These are phyloP conservation scores for Volucella bombylans DNA, from an alignment of 2,888 invertebrate species.

Conservation along the genomic window DNA sequence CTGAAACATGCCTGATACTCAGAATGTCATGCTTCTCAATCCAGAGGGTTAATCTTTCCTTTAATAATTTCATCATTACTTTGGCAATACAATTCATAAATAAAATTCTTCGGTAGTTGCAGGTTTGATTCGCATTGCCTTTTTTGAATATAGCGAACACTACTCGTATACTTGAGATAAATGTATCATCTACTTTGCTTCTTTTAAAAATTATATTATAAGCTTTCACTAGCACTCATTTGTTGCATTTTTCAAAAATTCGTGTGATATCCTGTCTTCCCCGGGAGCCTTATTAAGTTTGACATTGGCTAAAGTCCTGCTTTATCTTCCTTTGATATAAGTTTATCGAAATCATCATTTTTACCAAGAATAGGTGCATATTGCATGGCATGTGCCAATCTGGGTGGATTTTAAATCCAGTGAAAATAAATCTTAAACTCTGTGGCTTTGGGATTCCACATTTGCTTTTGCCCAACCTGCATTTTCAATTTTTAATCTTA, in stretches of 20 bases:
- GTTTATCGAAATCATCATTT: background rate
- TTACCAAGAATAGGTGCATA: no score
- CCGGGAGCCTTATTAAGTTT: constrained; percentile 38
- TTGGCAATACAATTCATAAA: no score
- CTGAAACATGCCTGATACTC: background rate
- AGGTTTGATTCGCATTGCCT: no score
- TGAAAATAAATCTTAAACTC: background rate
- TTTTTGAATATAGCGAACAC: no score
- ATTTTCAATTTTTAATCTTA: no score
- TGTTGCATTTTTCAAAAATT: constrained; percentile 34
- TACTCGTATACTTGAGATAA: no score
- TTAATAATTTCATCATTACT: no score
- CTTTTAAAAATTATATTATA: background rate
- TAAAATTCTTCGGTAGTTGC: no score
- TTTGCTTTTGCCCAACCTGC: no score
- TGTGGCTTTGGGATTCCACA: no score
- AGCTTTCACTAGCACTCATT: constrained; percentile 3
- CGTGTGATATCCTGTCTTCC: constrained; percentile 35
- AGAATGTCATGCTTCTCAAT: background rate
- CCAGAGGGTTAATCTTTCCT: background rate
- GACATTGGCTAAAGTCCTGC: background rate
- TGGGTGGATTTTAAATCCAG: background rate
- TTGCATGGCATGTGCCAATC: no score
- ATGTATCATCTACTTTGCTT: no score
- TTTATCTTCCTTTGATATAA: background rate